Evolutionary conservation across 2,888 invertebrate species (phyloP).

Genomic region (Tortrix viridana): DNA sequence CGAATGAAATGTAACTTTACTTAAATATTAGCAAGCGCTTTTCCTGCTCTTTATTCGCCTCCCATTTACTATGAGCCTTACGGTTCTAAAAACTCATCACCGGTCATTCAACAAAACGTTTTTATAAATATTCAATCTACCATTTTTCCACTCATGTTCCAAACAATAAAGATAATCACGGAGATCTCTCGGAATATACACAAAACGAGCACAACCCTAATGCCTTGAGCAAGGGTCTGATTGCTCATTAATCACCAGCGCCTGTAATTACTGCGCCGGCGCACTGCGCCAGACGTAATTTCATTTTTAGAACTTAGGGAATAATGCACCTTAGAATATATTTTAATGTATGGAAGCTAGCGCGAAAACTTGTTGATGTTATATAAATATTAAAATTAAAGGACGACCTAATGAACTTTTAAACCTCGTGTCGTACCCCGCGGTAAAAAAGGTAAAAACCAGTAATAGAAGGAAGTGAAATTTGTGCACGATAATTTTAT

Average conservation of each 20-base stretch:
- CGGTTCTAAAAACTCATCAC: neutral
- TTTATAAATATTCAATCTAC: constrained; percentile 11
- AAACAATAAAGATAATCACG: constrained; percentile 46
- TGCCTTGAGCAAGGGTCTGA: constrained; percentile 62
- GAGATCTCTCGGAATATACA: constrained; percentile 49
- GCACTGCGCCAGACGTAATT: constrained; percentile 62
- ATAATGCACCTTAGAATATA: constrained; percentile 54
- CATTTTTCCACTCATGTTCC: constrained; percentile 21
- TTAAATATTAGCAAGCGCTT: no score
- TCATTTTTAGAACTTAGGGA: constrained; percentile 71
- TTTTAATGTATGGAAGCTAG: neutral
- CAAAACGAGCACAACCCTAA: constrained; percentile 58
- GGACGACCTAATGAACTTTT: no score
- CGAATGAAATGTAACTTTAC: no score
- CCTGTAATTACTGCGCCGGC: constrained; percentile 75
- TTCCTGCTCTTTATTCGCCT: neutral
- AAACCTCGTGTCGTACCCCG: no score
- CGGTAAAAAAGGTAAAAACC: no score
- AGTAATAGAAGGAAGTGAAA: no score
- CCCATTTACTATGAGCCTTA: neutral
- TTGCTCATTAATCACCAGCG: constrained; percentile 80
- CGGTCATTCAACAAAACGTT: neutral
- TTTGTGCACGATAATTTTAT: constrained; percentile 8
- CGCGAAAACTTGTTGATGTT: neutral
- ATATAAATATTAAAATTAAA: no score